A percentile compares a stretch with the other conserved stretches of the same genome.
Evolutionary conservation across 2,888 invertebrate genomes (phyloP).

Genomic region (Athetis lepigone): DNA sequence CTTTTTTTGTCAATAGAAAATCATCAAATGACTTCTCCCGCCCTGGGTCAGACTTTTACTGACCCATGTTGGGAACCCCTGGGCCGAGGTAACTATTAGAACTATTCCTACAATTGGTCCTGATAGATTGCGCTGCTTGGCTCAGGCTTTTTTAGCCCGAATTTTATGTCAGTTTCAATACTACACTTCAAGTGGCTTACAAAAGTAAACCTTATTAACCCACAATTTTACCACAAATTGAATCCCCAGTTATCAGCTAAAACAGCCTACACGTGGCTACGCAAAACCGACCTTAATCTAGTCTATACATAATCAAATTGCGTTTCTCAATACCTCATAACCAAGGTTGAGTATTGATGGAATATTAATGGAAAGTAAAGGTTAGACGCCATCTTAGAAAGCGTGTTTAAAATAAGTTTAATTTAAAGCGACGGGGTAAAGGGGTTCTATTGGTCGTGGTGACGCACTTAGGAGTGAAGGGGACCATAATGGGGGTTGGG

Average conservation of each 20-base stretch:
- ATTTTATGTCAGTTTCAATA: too few species aligned
- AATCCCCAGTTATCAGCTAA: not conserved
- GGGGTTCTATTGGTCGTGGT: constrained; percentile 1
- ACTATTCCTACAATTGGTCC: too few species aligned
- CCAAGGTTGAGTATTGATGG: constrained; percentile 47
- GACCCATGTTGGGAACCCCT: too few species aligned
- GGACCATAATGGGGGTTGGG: not conserved
- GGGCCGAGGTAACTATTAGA: too few species aligned
- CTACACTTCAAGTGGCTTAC: too few species aligned
- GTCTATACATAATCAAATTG: constrained; percentile 35
- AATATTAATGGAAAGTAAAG: constrained; percentile 56
- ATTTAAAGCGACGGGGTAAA: constrained; percentile 40
- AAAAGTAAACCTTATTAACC: not conserved
- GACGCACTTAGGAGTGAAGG: constrained; percentile 25
- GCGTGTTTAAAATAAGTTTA: constrained; percentile 22
- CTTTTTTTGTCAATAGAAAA: too few species aligned
- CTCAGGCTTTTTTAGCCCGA: too few species aligned
- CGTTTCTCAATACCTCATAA: constrained; percentile 47
- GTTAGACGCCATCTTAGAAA: constrained; percentile 47
- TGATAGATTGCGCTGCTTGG: too few species aligned
- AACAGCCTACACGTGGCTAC: constrained; percentile 4
- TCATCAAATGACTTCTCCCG: too few species aligned
- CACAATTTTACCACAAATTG: constrained; percentile 4
- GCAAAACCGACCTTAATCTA: constrained; percentile 26
- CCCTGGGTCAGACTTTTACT: too few species aligned